Evolutionary conservation across 2,888 invertebrate species (phyloP).

Genomic region (Eilema sororculum): DNA sequence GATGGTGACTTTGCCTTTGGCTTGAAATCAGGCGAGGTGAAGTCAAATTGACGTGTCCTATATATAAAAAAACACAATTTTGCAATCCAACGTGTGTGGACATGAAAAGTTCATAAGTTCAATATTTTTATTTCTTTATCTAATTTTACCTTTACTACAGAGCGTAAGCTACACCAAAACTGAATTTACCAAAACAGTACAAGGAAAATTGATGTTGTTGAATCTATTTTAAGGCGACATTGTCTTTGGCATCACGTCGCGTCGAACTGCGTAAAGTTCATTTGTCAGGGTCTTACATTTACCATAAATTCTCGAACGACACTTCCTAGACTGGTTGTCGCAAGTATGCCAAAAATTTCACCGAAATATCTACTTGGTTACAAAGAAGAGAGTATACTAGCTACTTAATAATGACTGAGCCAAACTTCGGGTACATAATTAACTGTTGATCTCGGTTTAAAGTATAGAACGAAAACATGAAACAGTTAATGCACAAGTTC

Average conservation of each 20-base stretch:
- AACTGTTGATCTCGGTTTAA: slow-evolving; percentile 44
- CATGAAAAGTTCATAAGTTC: too few species aligned
- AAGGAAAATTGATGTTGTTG: slow-evolving; percentile 63
- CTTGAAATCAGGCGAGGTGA: too few species aligned
- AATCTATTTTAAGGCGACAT: slow-evolving; percentile 74
- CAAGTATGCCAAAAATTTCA: slow-evolving; percentile 60
- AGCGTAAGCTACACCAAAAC: slow-evolving; percentile 49
- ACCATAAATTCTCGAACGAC: slow-evolving; percentile 67
- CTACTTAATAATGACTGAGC: slow-evolving; percentile 52
- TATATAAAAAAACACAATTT: too few species aligned
- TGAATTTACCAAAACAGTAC: slow-evolving; percentile 59
- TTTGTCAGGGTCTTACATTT: slow-evolving; percentile 72
- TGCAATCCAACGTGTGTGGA: too few species aligned
- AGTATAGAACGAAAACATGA: too few species aligned
- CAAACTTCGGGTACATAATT: slow-evolving; percentile 51
- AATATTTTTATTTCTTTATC: not conserved
- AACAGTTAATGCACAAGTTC: too few species aligned
- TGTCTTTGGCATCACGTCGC: slow-evolving; percentile 69
- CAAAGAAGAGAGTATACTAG: slow-evolving; percentile 49
- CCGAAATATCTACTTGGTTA: slow-evolving; percentile 45
- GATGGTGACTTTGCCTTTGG: too few species aligned
- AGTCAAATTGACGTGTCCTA: too few species aligned
- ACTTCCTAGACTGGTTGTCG: slow-evolving; percentile 58
- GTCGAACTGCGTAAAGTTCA: slow-evolving; percentile 74
- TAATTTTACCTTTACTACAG: not conserved